phyloP scores from a whole-genome alignment of 2,888 invertebrate genomes.

The Pemphredon lugubris region DNA sequence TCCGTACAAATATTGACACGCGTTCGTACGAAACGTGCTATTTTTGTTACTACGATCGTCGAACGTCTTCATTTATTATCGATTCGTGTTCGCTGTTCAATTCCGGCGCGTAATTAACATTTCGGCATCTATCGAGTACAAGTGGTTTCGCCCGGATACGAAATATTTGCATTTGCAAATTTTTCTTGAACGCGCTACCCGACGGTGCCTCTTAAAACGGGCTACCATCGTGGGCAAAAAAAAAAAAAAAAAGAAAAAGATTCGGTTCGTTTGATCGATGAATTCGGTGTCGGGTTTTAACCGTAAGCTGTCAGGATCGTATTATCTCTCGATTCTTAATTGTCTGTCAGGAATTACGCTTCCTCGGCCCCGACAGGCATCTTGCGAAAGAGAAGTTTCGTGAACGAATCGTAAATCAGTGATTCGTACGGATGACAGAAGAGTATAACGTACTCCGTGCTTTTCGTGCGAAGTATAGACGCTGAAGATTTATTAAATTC shows the following conservation, averaged over 20 bases:
- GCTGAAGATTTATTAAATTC: too few relatives aligned
- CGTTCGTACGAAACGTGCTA: too few relatives aligned
- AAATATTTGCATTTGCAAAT: neutral
- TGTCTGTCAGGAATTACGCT: conserved; percentile 24
- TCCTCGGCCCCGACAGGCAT: too few relatives aligned
- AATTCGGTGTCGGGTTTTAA: conserved; percentile 7
- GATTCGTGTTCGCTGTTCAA: neutral
- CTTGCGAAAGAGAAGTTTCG: neutral
- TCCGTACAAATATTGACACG: too few relatives aligned
- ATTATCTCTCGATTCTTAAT: conserved; percentile 26
- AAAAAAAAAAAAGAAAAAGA: neutral
- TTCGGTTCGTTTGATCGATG: conserved; percentile 12
- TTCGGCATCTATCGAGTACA: too few relatives aligned
- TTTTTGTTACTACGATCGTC: neutral
- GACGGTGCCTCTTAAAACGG: neutral
- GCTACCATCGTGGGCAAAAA: neutral
- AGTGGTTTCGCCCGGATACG: too few relatives aligned
- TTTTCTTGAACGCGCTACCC: neutral
- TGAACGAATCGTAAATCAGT: conserved; percentile 21
- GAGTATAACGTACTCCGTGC: too few relatives aligned
- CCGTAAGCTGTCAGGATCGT: neutral
- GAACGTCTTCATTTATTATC: neutral
- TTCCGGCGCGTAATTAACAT: neutral
- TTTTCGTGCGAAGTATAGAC: too few relatives aligned
- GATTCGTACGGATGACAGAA: too few relatives aligned